Evolutionary conservation across 1,140 invertebrate genomes (phyloP).

Genomic region (Stenopsyche tienmushanensis): DNA sequence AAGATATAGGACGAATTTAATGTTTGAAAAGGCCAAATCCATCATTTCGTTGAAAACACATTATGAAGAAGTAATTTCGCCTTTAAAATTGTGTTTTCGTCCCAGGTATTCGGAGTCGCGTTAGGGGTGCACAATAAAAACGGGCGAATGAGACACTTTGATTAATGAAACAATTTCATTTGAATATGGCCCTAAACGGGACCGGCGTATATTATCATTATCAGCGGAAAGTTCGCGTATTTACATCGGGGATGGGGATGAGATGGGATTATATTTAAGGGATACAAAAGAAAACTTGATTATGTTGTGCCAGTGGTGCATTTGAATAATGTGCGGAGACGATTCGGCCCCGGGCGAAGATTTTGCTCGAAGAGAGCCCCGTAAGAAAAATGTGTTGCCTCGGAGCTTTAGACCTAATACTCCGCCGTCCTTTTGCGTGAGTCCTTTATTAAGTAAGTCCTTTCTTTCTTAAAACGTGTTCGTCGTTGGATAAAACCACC

Average conservation of each 20-base stretch:
- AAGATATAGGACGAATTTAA: too few relatives aligned
- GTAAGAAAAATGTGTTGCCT: slow-evolving; percentile 22
- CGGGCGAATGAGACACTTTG: slow-evolving; percentile 10
- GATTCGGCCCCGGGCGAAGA: background rate
- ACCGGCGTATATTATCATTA: slow-evolving; percentile 23
- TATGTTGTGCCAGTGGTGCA: slow-evolving; percentile 16
- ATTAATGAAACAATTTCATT: slow-evolving; percentile 26
- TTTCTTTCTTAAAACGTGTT: slow-evolving; percentile 39
- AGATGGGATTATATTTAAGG: background rate
- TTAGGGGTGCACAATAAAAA: background rate
- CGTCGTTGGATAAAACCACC: slow-evolving; percentile 30
- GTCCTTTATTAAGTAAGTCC: slow-evolving; percentile 41
- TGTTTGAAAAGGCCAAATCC: too few relatives aligned
- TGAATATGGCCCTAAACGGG: slow-evolving; percentile 11
- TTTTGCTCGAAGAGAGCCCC: background rate
- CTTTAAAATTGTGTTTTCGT: slow-evolving; percentile 1
- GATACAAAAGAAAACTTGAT: slow-evolving; percentile 20
- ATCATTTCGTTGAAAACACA: background rate
- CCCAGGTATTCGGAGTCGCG: background rate
- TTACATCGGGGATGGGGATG: background rate
- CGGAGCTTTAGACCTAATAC: slow-evolving; percentile 29
- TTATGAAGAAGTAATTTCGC: slow-evolving; percentile 1
- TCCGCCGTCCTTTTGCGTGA: slow-evolving; percentile 38
- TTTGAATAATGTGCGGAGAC: slow-evolving; percentile 26
- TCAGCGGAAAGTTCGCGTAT: slow-evolving; percentile 20